Conservation (phyloP, 2,888 invertebrate genomes). For the Euzophera pinguis region DNA sequence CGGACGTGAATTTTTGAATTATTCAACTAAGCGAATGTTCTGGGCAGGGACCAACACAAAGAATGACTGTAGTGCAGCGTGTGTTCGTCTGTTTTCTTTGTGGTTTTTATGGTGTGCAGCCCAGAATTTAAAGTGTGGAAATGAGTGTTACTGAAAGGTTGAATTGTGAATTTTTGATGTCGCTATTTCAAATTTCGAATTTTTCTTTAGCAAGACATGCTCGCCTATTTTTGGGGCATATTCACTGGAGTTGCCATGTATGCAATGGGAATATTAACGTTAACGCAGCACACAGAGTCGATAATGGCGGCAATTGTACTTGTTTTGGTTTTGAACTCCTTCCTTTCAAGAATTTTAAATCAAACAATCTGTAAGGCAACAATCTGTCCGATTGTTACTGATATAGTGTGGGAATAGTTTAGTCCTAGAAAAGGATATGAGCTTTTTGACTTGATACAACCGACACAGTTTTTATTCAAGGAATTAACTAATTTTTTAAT, state of each 20-base stretch:
- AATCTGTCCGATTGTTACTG: too few relatives aligned
- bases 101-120: constrained; percentile 26
- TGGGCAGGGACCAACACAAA: constrained; percentile 28
- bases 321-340: too few relatives aligned
- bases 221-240: not conserved
- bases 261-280: too few relatives aligned
- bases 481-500: too few relatives aligned
- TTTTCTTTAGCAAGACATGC: not conserved
- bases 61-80: constrained; percentile 16
- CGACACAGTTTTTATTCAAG: too few relatives aligned
- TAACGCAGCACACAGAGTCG: too few relatives aligned
- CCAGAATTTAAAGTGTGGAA: constrained; percentile 20
- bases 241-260: not conserved
- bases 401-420: too few relatives aligned
- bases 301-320: too few relatives aligned
- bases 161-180: not conserved
- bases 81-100: constrained; percentile 29
- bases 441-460: too few relatives aligned
- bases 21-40: constrained; percentile 53
- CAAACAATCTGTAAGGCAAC: too few relatives aligned
- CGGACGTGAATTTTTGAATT: constrained; percentile 55
- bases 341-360: too few relatives aligned
- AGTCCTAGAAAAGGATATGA: too few relatives aligned
- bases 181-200: constrained; percentile 8
- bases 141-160: constrained; percentile 13